Percentiles rank a stretch among this genome's conserved stretches.
These are phyloP conservation scores for Choristoneura fumiferana DNA, from an alignment of 1,140 invertebrate species.

Conservation along the genomic window DNA sequence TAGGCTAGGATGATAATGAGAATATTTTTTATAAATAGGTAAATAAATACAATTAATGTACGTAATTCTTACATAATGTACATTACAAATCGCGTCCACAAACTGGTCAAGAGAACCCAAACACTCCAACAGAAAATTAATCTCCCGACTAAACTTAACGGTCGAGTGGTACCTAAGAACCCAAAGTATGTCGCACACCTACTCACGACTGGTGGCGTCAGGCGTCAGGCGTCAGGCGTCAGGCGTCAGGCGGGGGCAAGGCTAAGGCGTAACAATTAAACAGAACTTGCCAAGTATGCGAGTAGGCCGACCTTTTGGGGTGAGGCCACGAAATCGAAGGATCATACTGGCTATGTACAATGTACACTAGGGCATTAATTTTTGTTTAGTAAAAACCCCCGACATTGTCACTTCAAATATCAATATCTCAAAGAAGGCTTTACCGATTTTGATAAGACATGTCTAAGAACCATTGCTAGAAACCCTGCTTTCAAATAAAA, in stretches of 20 bases:
- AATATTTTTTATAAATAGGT: too few relatives aligned
- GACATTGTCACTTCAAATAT: too few relatives aligned
- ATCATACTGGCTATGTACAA: background rate
- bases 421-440: too few relatives aligned
- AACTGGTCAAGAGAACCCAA: background rate
- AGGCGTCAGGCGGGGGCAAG: background rate
- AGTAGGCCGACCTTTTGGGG: background rate
- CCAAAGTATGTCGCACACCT: constrained; percentile 10
- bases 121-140: background rate
- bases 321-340: background rate
- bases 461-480: too few relatives aligned
- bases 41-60: too few relatives aligned
- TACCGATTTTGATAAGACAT: too few relatives aligned
- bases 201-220: background rate
- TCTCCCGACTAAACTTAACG: constrained; percentile 5
- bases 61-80: too few relatives aligned
- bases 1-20: too few relatives aligned
- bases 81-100: background rate
- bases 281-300: constrained; percentile 14
- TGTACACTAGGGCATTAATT: too few relatives aligned
- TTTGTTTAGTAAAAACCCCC: too few relatives aligned
- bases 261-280: constrained; percentile 15
- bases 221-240: background rate
- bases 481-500: too few relatives aligned
- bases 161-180: background rate